These are phyloP conservation scores for Tichodroma muraria DNA, from an alignment of 2,113 vertebrate species.

Conservation along the genomic window DNA sequence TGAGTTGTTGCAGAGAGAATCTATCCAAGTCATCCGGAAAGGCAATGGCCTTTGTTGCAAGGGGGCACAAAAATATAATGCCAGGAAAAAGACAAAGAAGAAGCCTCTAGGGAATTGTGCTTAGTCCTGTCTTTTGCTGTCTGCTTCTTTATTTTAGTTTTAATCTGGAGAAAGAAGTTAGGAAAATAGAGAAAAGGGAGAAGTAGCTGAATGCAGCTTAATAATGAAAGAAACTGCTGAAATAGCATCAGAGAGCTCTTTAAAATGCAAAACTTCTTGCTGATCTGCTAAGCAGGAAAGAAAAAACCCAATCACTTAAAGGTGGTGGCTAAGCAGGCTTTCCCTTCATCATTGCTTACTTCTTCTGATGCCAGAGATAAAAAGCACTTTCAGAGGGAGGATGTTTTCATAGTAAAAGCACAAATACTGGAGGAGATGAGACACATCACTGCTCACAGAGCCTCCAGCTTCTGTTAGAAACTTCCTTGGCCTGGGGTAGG, in stretches of 20 bases:
- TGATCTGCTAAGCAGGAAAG: not conserved
- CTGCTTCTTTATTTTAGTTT: not conserved
- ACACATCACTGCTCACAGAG: not conserved
- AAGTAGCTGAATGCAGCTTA: slow-evolving; percentile 2
- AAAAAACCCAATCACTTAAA: not conserved
- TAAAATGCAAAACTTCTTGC: slow-evolving; percentile 14
- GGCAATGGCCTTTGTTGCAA: not conserved
- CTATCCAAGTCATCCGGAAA: not conserved
- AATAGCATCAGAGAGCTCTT: slow-evolving; percentile 26
- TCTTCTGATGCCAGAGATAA: slow-evolving; percentile 30
- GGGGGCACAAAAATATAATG: not conserved
- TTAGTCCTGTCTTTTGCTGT: not conserved
- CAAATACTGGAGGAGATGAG: not conserved
- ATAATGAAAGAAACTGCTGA: slow-evolving; percentile 45
- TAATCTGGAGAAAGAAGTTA: not conserved
- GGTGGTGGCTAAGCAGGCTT: not conserved
- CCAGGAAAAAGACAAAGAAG: not conserved
- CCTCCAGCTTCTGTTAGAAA: not conserved
- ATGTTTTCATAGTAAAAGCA: not conserved
- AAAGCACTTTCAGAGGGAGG: not conserved
- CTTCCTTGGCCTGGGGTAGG: not conserved
- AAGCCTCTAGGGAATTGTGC: not conserved
- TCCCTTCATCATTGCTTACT: slow-evolving; percentile 5
- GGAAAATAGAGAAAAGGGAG: not conserved
- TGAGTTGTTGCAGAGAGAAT: not conserved